phyloP scores from a whole-genome alignment of 2,113 vertebrate genomes.

The Manacus vitellinus region DNA sequence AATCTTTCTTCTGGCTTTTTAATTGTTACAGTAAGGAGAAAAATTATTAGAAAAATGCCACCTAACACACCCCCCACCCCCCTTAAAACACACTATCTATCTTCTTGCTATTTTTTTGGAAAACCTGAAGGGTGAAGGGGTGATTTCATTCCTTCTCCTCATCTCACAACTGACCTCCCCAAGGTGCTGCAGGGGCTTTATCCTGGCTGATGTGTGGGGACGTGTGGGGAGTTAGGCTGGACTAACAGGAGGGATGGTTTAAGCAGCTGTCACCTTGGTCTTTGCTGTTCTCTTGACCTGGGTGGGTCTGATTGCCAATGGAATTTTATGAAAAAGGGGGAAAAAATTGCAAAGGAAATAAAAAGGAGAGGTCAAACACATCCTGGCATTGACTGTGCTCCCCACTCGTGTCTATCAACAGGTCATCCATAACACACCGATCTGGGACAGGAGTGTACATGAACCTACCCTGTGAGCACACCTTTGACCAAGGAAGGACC shows the following conservation, averaged over 20 bases:
- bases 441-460: not conserved
- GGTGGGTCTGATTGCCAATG: not conserved
- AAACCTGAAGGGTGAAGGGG: not conserved
- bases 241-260: not conserved
- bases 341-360: not conserved
- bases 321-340: not conserved
- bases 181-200: not conserved
- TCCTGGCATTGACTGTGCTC: not conserved
- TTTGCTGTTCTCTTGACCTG: not conserved
- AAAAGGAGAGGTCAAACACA: not conserved
- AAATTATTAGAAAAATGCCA: not conserved
- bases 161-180: not conserved
- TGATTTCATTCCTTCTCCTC: not conserved
- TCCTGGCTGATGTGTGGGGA: not conserved
- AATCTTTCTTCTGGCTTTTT: not conserved
- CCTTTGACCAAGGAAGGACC: not conserved
- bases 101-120: not conserved
- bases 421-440: not conserved
- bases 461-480: not conserved
- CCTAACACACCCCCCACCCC: too few relatives aligned
- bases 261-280: not conserved
- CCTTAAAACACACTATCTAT: not conserved
- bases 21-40: not conserved
- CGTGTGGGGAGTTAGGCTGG: not conserved
- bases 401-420: not conserved